Evolutionary conservation across 2,797 vertebrate genomes (phyloP).

Genomic region (Lepilemur ruficaudatus): DNA sequence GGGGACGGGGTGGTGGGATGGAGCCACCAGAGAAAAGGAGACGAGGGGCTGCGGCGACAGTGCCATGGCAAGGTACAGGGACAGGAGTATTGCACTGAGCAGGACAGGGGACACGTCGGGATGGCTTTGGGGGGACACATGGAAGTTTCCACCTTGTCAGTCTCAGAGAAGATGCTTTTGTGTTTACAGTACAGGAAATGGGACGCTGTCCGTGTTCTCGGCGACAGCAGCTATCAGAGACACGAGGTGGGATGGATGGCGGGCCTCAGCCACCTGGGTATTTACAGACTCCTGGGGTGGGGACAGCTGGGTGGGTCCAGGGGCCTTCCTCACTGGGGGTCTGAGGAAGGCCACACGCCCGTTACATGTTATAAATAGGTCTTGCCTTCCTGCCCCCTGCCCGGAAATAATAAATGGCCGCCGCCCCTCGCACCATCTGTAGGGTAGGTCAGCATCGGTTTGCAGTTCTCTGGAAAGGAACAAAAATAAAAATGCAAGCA

Average conservation of each 20-base stretch:
- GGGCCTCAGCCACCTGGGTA: not conserved
- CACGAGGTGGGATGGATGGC: not conserved
- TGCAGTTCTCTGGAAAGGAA: not conserved
- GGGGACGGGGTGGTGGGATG: not conserved
- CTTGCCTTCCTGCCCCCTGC: not conserved
- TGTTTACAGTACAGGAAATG: slow-evolving; percentile 36
- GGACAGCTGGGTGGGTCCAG: not conserved
- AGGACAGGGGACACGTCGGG: not conserved
- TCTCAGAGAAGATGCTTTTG: not conserved
- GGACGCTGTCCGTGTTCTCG: not conserved
- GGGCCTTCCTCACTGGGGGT: not conserved
- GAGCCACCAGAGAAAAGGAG: not conserved
- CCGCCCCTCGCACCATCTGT: not conserved
- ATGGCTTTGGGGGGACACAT: not conserved
- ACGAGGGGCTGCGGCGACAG: slow-evolving; percentile 27
- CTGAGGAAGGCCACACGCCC: not conserved
- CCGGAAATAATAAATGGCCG: not conserved
- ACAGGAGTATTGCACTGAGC: slow-evolving; percentile 73
- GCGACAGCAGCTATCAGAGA: not conserved
- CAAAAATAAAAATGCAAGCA: not conserved
- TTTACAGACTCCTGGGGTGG: slow-evolving; percentile 17
- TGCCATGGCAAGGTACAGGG: slow-evolving; percentile 17
- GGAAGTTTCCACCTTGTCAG: not conserved
- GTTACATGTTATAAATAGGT: not conserved
- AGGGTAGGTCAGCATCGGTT: not conserved